Base-by-base conservation (phyloP, 2,888 invertebrate species). In the Eucera pruinosa region DNA sequence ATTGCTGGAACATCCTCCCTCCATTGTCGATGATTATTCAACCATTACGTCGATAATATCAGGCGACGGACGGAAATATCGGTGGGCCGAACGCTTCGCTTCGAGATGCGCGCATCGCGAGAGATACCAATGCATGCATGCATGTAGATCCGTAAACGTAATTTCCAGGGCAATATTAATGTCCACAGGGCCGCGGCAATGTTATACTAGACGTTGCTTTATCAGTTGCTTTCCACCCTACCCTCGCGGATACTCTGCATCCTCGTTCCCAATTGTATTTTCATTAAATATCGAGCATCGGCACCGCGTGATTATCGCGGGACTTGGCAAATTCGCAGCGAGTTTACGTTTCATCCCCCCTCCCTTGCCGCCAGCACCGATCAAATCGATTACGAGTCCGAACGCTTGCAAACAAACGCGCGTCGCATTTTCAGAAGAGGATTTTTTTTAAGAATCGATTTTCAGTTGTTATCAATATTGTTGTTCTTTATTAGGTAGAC, bases 121-220 rank as follows among this genome's bases (percentile, higher is more conserved):
- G n/a, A n/a, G n/a, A n/a, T n/a, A n/a, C n/a, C n/a, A n/a, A n/a
- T n/a, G n/a, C n/a, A n/a, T n/a, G n/a, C n/a, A n/a, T n/a, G n/a
- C n/a, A n/a, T n/a, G n/a, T n/a, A n/a, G n/a, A 7, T 39, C 57
- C 62, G 52, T 48, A 41, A 30, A 15, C 47, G 27, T 39, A n/a
- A 45, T 83, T 75, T 81, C 61, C 62, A 70, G 55, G 67, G 61
- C 67, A 60, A 83, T 52, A 72, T 83, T 75, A 80, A 68, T 58
- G 58, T 61, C 47, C n/a, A 52, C 41, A 30, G 13, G 20, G 43
- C n/a, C 52, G 27, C 58, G 55, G 30, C 4, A 30, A 30, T 6
- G 30, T 2, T 58, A 47, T 54, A n/a, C 33, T 39, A 41, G 13
- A 15, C 33, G 20, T 39, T 66, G 43, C 74, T 33, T 74, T 69